These are phyloP conservation scores for Corydoras maculifer DNA, from an alignment of 2,113 vertebrate genomes.

Conservation along the genomic window DNA sequence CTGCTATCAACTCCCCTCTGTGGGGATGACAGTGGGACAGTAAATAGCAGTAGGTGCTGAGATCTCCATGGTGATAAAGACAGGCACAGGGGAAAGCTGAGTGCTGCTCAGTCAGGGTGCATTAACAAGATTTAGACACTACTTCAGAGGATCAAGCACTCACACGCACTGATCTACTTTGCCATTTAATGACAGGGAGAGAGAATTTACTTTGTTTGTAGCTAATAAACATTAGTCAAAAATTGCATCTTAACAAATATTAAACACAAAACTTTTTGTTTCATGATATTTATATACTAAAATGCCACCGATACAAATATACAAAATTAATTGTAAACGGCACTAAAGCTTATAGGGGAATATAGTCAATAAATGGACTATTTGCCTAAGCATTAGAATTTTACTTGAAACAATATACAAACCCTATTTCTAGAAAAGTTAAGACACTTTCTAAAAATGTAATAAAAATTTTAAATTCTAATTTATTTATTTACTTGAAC, in stretches of 20 bases:
- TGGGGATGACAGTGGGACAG: slow-evolving; percentile 21
- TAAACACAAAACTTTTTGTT: slow-evolving; percentile 7
- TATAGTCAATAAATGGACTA: too few relatives aligned
- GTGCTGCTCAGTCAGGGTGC: slow-evolving; percentile 42
- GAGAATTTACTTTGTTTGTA: slow-evolving; percentile 14
- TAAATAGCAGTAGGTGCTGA: slow-evolving; percentile 42
- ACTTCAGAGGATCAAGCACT: slow-evolving; percentile 48
- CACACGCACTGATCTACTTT: slow-evolving; percentile 49
- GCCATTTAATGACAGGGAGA: slow-evolving; percentile 20
- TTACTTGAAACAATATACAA: too few relatives aligned
- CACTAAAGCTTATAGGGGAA: too few relatives aligned
- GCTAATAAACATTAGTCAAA: slow-evolving; percentile 20
- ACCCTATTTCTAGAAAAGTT: too few relatives aligned
- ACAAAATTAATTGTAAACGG: slow-evolving; percentile 1
- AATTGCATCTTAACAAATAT: slow-evolving; percentile 13
- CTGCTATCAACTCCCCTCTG: slow-evolving; percentile 9
- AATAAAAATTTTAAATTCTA: too few relatives aligned
- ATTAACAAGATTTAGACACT: slow-evolving; percentile 48
- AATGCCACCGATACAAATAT: slow-evolving; percentile 1
- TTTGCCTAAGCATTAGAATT: too few relatives aligned
- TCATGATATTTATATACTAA: slow-evolving; percentile 2
- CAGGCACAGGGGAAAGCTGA: slow-evolving; percentile 36
- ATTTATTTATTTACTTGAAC: too few relatives aligned
- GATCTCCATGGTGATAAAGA: slow-evolving; percentile 49
- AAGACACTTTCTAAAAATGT: too few relatives aligned